These are phyloP conservation scores for Trissonchulus latispiculum DNA, from an alignment of 2,888 invertebrate species.

Conservation along the genomic window DNA sequence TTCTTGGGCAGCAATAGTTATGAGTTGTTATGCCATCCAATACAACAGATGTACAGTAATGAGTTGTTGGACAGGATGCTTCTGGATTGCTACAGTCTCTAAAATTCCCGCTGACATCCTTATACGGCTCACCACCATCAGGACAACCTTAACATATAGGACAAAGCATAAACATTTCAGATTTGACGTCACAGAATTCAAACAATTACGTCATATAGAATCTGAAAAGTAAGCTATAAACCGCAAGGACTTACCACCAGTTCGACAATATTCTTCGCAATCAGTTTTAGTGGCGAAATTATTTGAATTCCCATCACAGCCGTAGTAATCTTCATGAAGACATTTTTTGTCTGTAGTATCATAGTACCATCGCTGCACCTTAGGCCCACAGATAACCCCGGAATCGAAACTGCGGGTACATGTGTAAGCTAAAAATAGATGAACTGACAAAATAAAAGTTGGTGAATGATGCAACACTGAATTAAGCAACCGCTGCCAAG, in stretches of 20 bases:
- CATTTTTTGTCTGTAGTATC: conserved; percentile 32
- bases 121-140: conserved; percentile 42
- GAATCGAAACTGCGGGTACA: conserved; percentile 40
- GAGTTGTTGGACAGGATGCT: conserved; percentile 39
- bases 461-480: too few relatives aligned
- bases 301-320: conserved; percentile 43
- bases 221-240: too few relatives aligned
- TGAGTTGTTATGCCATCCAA: conserved; percentile 31
- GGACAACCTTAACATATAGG: conserved; percentile 35
- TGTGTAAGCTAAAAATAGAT: conserved; percentile 40
- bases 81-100: conserved; percentile 36
- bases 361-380: conserved; percentile 42
- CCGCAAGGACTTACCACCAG: background rate
- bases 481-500: too few relatives aligned
- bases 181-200: too few relatives aligned
- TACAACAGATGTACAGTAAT: conserved; percentile 41
- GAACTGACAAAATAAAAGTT: too few relatives aligned
- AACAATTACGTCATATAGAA: too few relatives aligned
- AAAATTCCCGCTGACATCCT: conserved; percentile 39
- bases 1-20: conserved; percentile 27
- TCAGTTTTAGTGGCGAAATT: conserved; percentile 40
- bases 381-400: conserved; percentile 41
- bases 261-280: conserved; percentile 40
- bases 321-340: conserved; percentile 40
- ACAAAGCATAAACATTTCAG: too few relatives aligned